Evolutionary conservation across 2,797 vertebrate genomes (phyloP).

Genomic region (Chelon labrosus): DNA sequence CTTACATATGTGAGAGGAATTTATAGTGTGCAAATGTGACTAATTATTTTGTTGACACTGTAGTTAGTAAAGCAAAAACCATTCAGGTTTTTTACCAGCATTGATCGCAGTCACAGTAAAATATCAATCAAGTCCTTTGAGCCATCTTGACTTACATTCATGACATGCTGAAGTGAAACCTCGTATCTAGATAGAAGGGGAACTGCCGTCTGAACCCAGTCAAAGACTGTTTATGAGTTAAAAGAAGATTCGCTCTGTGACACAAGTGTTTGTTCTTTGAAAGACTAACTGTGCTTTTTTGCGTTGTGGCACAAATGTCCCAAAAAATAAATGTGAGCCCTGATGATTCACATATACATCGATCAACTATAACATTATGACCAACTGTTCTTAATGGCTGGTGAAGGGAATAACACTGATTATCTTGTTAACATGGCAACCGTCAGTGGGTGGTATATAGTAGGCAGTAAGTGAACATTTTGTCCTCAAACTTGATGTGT

Average conservation of each 20-base stretch:
- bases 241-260: not conserved
- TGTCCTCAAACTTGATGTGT: too few species aligned
- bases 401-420: too few species aligned
- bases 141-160: not conserved
- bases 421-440: too few species aligned
- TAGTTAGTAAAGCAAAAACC: constrained; percentile 6
- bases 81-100: not conserved
- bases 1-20: not conserved
- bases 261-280: not conserved
- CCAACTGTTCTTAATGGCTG: too few species aligned
- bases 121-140: constrained; percentile 2
- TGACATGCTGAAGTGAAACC: not conserved
- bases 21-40: not conserved
- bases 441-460: too few species aligned
- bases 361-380: too few species aligned
- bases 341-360: too few species aligned
- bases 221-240: constrained; percentile 11
- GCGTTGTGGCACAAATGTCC: too few species aligned
- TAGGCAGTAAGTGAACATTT: too few species aligned
- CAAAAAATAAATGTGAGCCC: too few species aligned
- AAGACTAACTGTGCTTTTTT: too few species aligned
- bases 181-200: not conserved
- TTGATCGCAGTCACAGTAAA: not conserved
- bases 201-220: not conserved
- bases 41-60: not conserved